A percentile compares a stretch with the other conserved stretches of the same genome.
Conservation (phyloP, 2,113 vertebrate species). For the Nymphicus hollandicus region DNA sequence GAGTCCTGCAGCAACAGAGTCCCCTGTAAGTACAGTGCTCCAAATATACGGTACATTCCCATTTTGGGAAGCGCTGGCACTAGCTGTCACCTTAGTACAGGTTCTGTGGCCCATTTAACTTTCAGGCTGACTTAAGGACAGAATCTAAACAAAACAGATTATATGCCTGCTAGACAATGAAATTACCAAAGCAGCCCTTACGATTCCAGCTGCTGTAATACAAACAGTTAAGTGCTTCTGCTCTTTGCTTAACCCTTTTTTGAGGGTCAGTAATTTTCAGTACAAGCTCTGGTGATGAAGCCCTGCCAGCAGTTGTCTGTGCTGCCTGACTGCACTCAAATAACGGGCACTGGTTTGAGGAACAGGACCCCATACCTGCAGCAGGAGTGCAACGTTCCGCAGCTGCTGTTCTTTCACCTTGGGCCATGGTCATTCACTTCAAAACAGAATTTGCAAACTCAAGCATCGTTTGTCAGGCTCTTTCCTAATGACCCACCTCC, state of each 20-base stretch:
- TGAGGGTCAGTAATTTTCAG: neutral
- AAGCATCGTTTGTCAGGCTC: neutral
- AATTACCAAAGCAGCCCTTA: neutral
- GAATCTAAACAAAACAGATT: neutral
- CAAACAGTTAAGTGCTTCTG: neutral
- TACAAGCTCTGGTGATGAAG: neutral
- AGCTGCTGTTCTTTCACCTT: neutral
- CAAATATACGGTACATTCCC: neutral
- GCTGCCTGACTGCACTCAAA: neutral
- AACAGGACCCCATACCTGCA: neutral
- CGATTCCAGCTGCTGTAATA: neutral
- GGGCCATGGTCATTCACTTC: rapidly evolving
- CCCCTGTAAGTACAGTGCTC: neutral
- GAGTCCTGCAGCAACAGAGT: neutral
- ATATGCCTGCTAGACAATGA: neutral
- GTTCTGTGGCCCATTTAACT: neutral
- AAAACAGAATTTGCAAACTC: rapidly evolving
- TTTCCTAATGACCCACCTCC: neutral
- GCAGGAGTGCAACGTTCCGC: neutral
- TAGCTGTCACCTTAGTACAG: neutral
- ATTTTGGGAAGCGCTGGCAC: neutral
- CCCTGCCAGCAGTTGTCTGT: neutral
- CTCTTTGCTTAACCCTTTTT: neutral
- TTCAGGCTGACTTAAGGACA: neutral
- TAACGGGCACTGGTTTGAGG: neutral